A percentile compares a stretch with the other conserved stretches of the same genome.
These are phyloP conservation scores for Epinephelus awoara DNA, from an alignment of 2,797 vertebrate species.

Conservation along the genomic window DNA sequence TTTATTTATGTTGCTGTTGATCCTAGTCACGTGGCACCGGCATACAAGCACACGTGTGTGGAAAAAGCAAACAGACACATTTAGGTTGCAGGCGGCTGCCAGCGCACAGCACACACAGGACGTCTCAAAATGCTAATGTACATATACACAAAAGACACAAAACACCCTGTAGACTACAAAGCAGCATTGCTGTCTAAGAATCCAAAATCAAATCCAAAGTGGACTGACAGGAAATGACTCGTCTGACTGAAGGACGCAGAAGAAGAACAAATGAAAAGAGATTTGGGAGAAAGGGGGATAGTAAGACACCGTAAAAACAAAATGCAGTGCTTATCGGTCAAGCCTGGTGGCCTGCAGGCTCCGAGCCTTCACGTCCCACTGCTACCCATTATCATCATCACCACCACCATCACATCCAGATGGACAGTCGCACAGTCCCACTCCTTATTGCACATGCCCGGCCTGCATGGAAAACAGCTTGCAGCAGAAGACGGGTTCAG, in stretches of 20 bases:
- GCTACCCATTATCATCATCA: conserved; percentile 46
- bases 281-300: neutral
- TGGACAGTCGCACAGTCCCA: conserved; percentile 35
- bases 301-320: neutral
- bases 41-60: conserved; percentile 2
- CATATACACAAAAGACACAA: neutral
- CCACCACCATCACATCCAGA: conserved; percentile 38
- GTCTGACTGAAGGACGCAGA: conserved; percentile 9
- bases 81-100: neutral
- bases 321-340: neutral
- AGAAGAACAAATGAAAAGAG: neutral
- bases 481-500: neutral
- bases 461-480: conserved; percentile 23
- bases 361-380: conserved; percentile 25
- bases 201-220: conserved; percentile 1
- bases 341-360: conserved; percentile 20
- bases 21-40: conserved; percentile 13
- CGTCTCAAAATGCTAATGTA: conserved; percentile 11
- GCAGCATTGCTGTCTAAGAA: conserved; percentile 2
- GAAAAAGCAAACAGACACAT: neutral
- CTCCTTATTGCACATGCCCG: conserved; percentile 3
- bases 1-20: conserved; percentile 42
- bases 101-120: neutral
- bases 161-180: neutral
- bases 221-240: conserved; percentile 14